These are phyloP conservation scores for Neotragus pygmaeus DNA, from an alignment of 2,113 vertebrate species.

Conservation along the genomic window DNA sequence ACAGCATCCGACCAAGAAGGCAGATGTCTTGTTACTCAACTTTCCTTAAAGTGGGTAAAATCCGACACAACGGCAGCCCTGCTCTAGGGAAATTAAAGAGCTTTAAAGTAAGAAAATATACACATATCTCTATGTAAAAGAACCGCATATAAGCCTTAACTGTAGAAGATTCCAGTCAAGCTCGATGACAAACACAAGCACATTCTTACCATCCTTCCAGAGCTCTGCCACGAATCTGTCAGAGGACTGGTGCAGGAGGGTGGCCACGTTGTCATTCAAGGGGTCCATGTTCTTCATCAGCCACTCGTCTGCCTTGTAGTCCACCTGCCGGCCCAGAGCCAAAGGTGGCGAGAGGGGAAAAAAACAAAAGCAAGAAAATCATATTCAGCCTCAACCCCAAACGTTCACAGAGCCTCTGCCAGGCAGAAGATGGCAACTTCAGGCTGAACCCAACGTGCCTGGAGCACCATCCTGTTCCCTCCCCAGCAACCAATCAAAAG, in stretches of 20 bases:
- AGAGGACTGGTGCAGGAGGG: slow-evolving; percentile 94
- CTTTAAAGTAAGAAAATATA: neutral
- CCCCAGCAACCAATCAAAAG: neutral
- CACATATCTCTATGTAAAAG: neutral
- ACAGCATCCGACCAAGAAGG: neutral
- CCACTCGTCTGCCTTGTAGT: slow-evolving; percentile 99
- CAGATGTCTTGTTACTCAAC: neutral
- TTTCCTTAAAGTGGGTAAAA: neutral
- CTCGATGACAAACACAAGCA: neutral
- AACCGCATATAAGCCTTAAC: neutral
- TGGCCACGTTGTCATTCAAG: slow-evolving; percentile 97
- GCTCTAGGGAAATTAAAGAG: slow-evolving; percentile 61
- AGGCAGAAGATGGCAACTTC: neutral
- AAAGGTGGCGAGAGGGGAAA: neutral
- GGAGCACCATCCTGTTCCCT: neutral
- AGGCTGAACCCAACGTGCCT: neutral
- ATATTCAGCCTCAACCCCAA: neutral
- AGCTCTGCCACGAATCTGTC: slow-evolving; percentile 97
- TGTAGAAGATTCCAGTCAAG: neutral
- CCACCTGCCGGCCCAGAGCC: slow-evolving; percentile 83
- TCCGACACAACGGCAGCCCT: slow-evolving; percentile 62
- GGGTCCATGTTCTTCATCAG: slow-evolving; percentile 99
- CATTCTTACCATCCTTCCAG: slow-evolving; percentile 95
- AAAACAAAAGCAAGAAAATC: neutral
- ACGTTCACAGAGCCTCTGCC: neutral